A percentile compares a stretch with the other conserved stretches of the same genome.
Conservation (phyloP, 2,113 vertebrate genomes). For the Thamnophis sirtalis region DNA sequence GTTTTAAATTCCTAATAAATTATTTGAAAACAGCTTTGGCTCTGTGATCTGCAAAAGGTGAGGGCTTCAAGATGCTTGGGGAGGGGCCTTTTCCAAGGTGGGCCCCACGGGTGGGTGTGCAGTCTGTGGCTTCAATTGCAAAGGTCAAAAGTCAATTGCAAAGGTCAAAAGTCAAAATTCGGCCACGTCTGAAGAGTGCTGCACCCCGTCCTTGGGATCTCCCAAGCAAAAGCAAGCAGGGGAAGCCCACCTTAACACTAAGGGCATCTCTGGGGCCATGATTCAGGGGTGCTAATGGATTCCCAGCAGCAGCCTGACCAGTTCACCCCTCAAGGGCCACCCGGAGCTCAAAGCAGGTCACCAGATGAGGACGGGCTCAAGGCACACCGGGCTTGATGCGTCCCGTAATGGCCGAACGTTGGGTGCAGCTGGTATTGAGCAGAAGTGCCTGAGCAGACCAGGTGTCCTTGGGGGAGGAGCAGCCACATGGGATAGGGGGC, state of each 20-base stretch:
- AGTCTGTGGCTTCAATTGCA: neutral
- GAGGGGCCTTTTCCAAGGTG: too few species aligned
- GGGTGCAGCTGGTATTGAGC: neutral
- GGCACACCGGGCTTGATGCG: neutral
- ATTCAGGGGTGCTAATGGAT: neutral
- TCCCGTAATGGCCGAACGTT: neutral
- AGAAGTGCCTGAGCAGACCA: neutral
- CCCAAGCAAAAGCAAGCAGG: neutral
- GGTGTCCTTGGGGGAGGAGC: neutral
- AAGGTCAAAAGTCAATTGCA: neutral
- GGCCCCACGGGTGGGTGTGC: neutral
- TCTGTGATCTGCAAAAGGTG: slow-evolving; percentile 20
- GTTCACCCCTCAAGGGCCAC: neutral
- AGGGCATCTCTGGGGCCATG: neutral
- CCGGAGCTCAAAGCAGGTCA: too few species aligned
- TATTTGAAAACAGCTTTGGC: slow-evolving; percentile 87
- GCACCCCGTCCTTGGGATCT: neutral
- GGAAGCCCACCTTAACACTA: neutral
- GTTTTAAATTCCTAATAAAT: slow-evolving; percentile 99
- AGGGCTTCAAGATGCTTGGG: neutral
- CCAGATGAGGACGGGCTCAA: neutral
- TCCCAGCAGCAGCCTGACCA: neutral
- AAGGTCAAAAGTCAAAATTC: neutral
- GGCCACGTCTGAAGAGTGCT: too few species aligned
- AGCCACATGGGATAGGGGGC: neutral